Base-by-base conservation (phyloP, 2,113 vertebrate genomes). In the Pagrus major region DNA sequence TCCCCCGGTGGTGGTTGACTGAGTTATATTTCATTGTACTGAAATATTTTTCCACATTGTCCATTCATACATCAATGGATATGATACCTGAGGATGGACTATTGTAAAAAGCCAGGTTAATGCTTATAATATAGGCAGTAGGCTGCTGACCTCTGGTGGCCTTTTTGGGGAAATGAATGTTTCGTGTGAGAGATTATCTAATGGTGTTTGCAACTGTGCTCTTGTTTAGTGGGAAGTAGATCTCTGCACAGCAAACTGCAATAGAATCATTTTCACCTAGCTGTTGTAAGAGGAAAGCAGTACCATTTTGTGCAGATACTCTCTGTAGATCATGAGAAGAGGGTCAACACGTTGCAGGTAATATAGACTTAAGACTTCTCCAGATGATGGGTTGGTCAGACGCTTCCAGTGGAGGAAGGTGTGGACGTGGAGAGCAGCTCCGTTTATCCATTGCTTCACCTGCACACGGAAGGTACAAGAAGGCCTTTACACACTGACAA, bases 381-480 rank as follows among this genome's bases (percentile, higher is more conserved):
- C 46, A 5, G 23, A 65, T 20, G 76, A 70, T 14, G 56, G 10
- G 25, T 37, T 2, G 21, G 47, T 71, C 47, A 78, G 56, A 35
- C 76, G 66, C 47, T 63, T 44, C 76, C 66, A 70, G 56, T 70
- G 76, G 21, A 78, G 46, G 15, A 78, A 37, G 27, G 39, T 78
- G 76, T 78, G 76, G 33, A 78, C 5, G 2, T 70, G 56, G 37
- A 78, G 76, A 25, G 76, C 76, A 54, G 65, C 76, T 9, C 75
- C 65, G 1, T 77, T 77, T 44, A 69, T 20, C 75, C 65, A 77
- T n/a, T 77, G 75, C 44, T 77, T 77, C 23, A 77, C 64, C 75
- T 77, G 75, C 23, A 23, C 54, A 39, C 11, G n/a, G 49, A 51
- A 23, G 15, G 9, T 10, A 49, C 29, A 39, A 23, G 4, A n/a